phyloP scores from a whole-genome alignment of 2,113 vertebrate genomes.

The Maccullochella peelii region DNA sequence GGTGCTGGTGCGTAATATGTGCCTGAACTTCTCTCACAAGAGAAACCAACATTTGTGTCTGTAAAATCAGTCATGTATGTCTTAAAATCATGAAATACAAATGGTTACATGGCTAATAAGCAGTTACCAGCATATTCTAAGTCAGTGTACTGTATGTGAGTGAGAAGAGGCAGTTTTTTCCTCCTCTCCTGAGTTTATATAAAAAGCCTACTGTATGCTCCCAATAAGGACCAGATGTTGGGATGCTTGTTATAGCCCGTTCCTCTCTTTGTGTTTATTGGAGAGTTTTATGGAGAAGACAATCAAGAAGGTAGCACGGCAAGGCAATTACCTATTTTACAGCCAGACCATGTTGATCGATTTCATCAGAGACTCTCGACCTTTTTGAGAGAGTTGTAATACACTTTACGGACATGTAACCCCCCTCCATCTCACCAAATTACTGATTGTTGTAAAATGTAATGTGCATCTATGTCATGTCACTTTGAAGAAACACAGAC shows the following conservation, averaged over 20 bases:
- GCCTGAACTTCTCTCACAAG: neutral
- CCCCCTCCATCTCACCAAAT: slow-evolving; percentile 29
- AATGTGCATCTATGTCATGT: slow-evolving; percentile 20
- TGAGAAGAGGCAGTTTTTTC: neutral
- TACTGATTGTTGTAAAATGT: slow-evolving; percentile 70
- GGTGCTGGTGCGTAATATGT: neutral
- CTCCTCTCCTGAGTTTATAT: neutral
- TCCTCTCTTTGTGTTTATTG: slow-evolving; percentile 34
- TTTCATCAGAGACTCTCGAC: slow-evolving; percentile 64
- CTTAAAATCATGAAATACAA: slow-evolving; percentile 2
- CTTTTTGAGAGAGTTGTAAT: slow-evolving; percentile 60
- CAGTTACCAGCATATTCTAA: neutral
- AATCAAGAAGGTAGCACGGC: slow-evolving; percentile 42
- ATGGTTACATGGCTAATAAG: slow-evolving; percentile 10
- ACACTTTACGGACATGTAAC: slow-evolving; percentile 48
- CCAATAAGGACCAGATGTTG: slow-evolving; percentile 43
- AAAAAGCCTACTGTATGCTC: slow-evolving; percentile 28
- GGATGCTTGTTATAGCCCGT: slow-evolving; percentile 18
- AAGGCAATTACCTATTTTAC: slow-evolving; percentile 63
- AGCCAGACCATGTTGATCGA: slow-evolving; percentile 52
- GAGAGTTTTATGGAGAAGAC: slow-evolving; percentile 54
- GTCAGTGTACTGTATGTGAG: neutral
- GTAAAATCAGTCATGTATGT: no score
- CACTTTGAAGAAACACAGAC: slow-evolving; percentile 27
- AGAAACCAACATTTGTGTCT: neutral